Evolutionary conservation across 2,113 vertebrate genomes (phyloP).

Genomic region (Geothlypis trichas): DNA sequence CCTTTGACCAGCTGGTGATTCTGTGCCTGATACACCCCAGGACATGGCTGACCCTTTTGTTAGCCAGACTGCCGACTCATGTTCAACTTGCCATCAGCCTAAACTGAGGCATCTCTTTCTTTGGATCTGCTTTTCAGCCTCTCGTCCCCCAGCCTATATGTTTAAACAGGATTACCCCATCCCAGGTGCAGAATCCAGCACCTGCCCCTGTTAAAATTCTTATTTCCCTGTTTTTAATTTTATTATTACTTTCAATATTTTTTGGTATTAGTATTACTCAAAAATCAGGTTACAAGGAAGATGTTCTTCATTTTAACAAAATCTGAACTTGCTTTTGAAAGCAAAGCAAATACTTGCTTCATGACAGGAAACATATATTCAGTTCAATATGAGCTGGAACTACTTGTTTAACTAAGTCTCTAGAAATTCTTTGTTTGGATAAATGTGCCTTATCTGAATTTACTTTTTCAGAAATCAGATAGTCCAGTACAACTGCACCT

Average conservation of each 20-base stretch:
- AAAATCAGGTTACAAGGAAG: not conserved
- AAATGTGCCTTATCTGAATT: not conserved
- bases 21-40: not conserved
- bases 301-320: not conserved
- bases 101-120: not conserved
- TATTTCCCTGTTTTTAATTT: not conserved
- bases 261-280: not conserved
- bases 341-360: not conserved
- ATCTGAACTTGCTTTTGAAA: not conserved
- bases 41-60: rapidly evolving
- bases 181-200: not conserved
- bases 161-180: rapidly evolving
- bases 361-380: not conserved
- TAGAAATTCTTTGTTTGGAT: not conserved
- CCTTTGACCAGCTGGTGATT: rapidly evolving
- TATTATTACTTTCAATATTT: not conserved
- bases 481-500: not conserved
- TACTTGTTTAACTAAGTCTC: not conserved
- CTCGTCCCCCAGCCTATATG: rapidly evolving
- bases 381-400: not conserved
- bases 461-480: not conserved
- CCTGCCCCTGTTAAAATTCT: not conserved
- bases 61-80: not conserved
- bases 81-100: not conserved
- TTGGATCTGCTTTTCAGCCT: not conserved